Conservation (phyloP, 2,797 vertebrate species). For the Pyrocephalus nanus region DNA sequence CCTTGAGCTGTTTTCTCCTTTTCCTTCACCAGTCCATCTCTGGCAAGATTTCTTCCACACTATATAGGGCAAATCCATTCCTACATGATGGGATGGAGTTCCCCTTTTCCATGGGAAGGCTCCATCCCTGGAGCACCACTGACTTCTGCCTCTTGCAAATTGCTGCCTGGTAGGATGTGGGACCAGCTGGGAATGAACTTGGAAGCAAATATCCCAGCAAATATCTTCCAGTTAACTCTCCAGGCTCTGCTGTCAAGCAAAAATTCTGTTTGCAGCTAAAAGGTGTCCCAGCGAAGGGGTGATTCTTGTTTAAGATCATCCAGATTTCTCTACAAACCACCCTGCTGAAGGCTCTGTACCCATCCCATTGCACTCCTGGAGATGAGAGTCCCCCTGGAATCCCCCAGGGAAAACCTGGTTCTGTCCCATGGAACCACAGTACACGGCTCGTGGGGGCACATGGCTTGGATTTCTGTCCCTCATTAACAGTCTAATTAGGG, state of each 20-base stretch:
- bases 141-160: neutral
- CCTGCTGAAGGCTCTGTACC: neutral
- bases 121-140: neutral
- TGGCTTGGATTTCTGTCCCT: neutral
- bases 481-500: neutral
- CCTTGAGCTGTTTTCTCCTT: no score
- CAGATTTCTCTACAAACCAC: neutral
- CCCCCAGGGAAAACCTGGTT: no score
- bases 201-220: neutral
- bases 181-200: neutral
- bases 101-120: no score
- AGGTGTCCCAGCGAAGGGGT: neutral
- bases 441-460: neutral
- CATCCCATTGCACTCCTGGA: no score
- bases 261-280: neutral
- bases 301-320: neutral
- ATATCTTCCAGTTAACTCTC: no score
- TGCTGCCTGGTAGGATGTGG: neutral
- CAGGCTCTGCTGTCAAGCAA: neutral
- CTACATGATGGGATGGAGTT: neutral
- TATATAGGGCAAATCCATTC: no score
- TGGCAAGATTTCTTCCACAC: no score
- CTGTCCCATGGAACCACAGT: fast-evolving
- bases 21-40: no score
- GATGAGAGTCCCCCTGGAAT: neutral